Evolutionary conservation across 2,888 invertebrate species (phyloP), one percentile per base, ranked within the genome.

Genomic region (Cheilosia grossa): DNA sequence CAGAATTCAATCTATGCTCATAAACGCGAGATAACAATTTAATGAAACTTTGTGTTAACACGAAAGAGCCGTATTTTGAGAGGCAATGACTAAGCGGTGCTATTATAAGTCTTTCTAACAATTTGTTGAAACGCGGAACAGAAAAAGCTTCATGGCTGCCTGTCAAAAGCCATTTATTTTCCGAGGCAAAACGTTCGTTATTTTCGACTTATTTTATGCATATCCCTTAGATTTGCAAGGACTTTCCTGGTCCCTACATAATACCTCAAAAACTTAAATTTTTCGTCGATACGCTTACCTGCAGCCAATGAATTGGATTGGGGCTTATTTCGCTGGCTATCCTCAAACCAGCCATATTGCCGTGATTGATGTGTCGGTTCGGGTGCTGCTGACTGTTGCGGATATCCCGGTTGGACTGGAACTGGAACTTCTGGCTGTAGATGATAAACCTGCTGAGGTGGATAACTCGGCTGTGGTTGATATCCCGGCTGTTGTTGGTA

Each of bases 291-390:
- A 21, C 17, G 13, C 54, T n/a, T 82, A 88, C 88, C 88, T 85
- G 88, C 63, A 54, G 86, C 87, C 2, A 81, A 79, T 6, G 88
- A 87, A 44, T 87, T 87, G 7, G 83, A 87, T 73, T 88, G 87
- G 7, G 88, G 88, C 63, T 82, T 87, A 77, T 88, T 88, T 56
- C 69, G 73, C 0, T 74, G 49, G 4, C 61, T 81, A 4, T 72
- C 80, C 24, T 21, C 63, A 15, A 56, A 82, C 78, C 87, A 88
- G 37, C 87, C 82, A 7, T 78, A 33, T n/a, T 21, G 6, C 3
- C 24, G 44, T 10, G 24, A 9, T 24, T 53, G 40, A 9, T 19
- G 15, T 7, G 9, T 1, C 27, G 6, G 15, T n/a, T 13, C 21
- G 21, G 42, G 42, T 24, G 15, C 6, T 6, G 33, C n/a, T 19